Conservation (phyloP, 2,888 invertebrate genomes). For the Volucella inflata region DNA sequence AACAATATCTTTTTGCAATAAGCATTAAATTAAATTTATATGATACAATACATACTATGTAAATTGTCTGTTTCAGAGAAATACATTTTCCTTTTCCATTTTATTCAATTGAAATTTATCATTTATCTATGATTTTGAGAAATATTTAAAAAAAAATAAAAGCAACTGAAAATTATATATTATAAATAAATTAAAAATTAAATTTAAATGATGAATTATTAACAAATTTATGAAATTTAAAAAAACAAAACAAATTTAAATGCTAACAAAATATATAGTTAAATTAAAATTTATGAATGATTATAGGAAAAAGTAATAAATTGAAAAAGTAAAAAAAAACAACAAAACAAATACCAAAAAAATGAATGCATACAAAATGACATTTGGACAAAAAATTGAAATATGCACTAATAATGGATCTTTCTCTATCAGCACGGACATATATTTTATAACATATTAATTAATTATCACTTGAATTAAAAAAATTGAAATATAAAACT, state of each 20-base stretch:
- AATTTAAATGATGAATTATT: slow-evolving; percentile 8
- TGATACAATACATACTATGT: slow-evolving; percentile 13
- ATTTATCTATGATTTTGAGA: slow-evolving; percentile 20
- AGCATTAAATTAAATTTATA: slow-evolving; percentile 28
- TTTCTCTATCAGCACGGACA: slow-evolving; percentile 66
- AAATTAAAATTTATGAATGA: slow-evolving; percentile 65
- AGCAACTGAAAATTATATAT: slow-evolving; percentile 9
- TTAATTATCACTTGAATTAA: slow-evolving; percentile 52
- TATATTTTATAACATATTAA: slow-evolving; percentile 66
- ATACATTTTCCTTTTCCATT: slow-evolving; percentile 9
- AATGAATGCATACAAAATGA: slow-evolving; percentile 45
- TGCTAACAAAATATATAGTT: slow-evolving; percentile 65
- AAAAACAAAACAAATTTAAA: slow-evolving; percentile 57
- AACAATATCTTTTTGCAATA: slow-evolving; percentile 55
- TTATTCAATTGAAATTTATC: slow-evolving; percentile 19
- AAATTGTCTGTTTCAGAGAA: slow-evolving; percentile 49
- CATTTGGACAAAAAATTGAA: slow-evolving; percentile 49
- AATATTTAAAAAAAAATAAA: background rate
- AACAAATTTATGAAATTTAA: slow-evolving; percentile 52
- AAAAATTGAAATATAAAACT: slow-evolving; percentile 21
- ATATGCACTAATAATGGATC: slow-evolving; percentile 64
- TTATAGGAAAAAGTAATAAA: slow-evolving; percentile 61
- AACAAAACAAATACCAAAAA: too few relatives aligned
- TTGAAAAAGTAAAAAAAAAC: slow-evolving; percentile 3
- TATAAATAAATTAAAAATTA: slow-evolving; percentile 13